Conservation (phyloP, 2,888 invertebrate genomes). For the Nephrotoma guestfalica region DNA sequence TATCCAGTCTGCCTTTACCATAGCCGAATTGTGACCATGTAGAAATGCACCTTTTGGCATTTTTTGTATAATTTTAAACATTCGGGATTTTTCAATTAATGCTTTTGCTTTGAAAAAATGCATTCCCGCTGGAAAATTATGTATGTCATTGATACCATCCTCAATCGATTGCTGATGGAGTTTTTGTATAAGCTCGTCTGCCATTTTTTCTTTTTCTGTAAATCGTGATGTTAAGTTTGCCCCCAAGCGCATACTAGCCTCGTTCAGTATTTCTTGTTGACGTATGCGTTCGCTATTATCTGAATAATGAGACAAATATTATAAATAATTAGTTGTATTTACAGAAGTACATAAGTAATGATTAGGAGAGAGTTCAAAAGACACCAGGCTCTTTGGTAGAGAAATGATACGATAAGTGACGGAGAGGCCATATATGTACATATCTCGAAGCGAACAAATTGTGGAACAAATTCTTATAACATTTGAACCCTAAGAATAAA, state of each 20-base stretch:
- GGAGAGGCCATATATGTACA: no score
- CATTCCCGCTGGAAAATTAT: conserved; percentile 34
- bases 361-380: no score
- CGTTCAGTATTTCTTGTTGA: not conserved
- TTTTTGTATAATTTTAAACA: conserved; percentile 38
- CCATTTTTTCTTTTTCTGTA: not conserved
- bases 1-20: conserved; percentile 36
- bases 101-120: conserved; percentile 39
- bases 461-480: no score
- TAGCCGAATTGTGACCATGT: conserved; percentile 38
- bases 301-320: not conserved
- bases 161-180: conserved; percentile 4
- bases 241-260: not conserved
- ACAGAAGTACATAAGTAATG: no score
- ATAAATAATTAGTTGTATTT: no score
- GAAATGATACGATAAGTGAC: no score
- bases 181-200: not conserved
- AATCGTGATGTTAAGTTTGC: not conserved
- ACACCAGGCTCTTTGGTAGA: no score
- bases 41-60: conserved; percentile 43
- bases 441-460: no score
- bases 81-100: conserved; percentile 36
- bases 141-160: conserved; percentile 14
- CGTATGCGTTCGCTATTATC: not conserved
- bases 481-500: no score